These are phyloP conservation scores for Galaxias olidus DNA, from an alignment of 2,797 vertebrate species.

Conservation along the genomic window DNA sequence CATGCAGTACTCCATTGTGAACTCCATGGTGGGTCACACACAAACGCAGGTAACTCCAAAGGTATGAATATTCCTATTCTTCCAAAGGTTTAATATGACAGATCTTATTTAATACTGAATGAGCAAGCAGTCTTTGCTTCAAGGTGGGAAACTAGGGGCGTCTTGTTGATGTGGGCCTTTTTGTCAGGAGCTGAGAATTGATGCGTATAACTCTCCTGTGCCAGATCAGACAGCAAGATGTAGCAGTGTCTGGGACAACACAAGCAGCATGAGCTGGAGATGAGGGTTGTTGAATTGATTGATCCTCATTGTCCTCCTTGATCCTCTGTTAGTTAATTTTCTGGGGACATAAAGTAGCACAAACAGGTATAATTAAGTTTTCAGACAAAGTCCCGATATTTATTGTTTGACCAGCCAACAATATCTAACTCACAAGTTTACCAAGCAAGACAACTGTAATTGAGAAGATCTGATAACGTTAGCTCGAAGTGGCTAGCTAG, in stretches of 20 bases:
- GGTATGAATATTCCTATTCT: too few species aligned
- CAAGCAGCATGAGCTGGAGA: slow-evolving; percentile 1
- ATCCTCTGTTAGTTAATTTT: not conserved
- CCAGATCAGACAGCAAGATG: slow-evolving; percentile 6
- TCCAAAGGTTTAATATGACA: too few species aligned
- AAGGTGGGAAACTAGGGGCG: not conserved
- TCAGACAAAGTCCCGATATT: not conserved
- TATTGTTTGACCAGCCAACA: too few species aligned
- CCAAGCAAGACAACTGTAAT: too few species aligned
- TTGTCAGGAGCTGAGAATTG: slow-evolving; percentile 8
- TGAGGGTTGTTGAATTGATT: not conserved
- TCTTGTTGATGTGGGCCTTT: not conserved
- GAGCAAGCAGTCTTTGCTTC: not conserved
- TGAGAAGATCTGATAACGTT: too few species aligned
- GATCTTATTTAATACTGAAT: not conserved
- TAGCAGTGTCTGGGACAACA: slow-evolving; percentile 7
- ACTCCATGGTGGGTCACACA: slow-evolving; percentile 72
- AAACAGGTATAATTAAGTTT: not conserved
- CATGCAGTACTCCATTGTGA: slow-evolving; percentile 86
- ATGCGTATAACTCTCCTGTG: not conserved
- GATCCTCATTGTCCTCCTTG: slow-evolving; percentile 36
- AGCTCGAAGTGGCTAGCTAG: too few species aligned
- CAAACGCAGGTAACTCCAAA: not conserved
- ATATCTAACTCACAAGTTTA: too few species aligned
- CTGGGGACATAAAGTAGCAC: not conserved